phyloP scores from a whole-genome alignment of 2,888 invertebrate species.

The Limnephilus lunatus region DNA sequence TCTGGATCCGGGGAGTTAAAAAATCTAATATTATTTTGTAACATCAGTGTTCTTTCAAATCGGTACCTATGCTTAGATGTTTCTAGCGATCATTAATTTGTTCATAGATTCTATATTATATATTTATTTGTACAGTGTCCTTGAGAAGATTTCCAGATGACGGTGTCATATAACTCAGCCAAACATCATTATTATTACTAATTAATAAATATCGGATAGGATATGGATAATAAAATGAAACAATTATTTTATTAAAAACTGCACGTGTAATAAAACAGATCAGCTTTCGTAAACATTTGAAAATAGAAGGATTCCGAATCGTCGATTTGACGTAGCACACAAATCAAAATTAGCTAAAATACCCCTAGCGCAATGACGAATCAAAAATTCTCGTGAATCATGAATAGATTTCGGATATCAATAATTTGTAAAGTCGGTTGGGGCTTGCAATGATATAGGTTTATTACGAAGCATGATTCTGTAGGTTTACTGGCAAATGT shows the following conservation, averaged over 20 bases:
- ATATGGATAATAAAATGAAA: neutral
- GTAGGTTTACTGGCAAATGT: constrained; percentile 7
- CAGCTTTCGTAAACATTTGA: neutral
- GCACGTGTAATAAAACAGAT: neutral
- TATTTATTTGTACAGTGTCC: no score
- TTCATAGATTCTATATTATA: no score
- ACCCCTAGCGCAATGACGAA: constrained; percentile 14
- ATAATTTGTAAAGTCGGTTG: constrained; percentile 37
- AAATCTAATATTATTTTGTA: no score
- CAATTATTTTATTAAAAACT: neutral
- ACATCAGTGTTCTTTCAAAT: no score
- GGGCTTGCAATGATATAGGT: constrained; percentile 28
- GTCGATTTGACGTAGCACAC: neutral
- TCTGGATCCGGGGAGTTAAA: no score
- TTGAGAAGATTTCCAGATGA: no score
- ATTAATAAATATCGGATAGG: neutral
- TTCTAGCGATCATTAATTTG: no score
- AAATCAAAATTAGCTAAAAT: neutral
- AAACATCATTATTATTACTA: no score
- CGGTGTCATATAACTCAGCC: no score
- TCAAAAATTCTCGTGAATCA: constrained; percentile 18
- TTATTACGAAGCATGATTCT: constrained; percentile 25
- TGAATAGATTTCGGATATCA: constrained; percentile 23
- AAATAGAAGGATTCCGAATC: neutral
- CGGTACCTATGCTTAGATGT: no score